Evolutionary conservation across 2,888 invertebrate genomes (phyloP).

Genomic region (Masnerella sp.): DNA sequence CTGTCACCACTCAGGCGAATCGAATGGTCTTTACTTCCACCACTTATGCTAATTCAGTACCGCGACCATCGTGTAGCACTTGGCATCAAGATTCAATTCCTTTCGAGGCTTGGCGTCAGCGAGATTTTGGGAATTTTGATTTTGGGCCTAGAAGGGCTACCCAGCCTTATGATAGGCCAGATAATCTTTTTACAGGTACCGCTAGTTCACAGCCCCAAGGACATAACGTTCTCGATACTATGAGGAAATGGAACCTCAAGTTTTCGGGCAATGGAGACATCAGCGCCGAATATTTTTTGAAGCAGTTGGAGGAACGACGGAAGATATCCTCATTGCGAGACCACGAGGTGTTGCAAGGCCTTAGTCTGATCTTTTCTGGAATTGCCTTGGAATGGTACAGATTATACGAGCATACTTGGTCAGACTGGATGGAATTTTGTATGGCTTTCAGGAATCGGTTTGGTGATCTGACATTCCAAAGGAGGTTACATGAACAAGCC

Average conservation of each 20-base stretch:
- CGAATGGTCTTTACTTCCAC: no score
- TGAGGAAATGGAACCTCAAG: constrained; percentile 23
- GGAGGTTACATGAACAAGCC: constrained; percentile 8
- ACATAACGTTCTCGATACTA: neutral
- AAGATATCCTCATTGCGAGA: neutral
- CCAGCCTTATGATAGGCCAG: no score
- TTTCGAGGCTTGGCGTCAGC: no score
- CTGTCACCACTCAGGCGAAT: no score
- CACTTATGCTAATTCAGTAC: no score
- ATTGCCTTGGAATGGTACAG: constrained; percentile 31
- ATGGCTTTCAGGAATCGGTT: constrained; percentile 3
- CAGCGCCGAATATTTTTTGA: constrained; percentile 30
- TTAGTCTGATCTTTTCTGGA: constrained; percentile 2
- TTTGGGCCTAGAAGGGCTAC: no score
- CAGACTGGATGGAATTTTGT: constrained; percentile 15
- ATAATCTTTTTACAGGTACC: no score
- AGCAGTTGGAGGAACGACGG: constrained; percentile 14
- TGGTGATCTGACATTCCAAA: constrained; percentile 10
- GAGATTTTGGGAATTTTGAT: no score
- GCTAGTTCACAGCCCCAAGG: no score
- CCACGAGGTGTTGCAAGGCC: constrained; percentile 7
- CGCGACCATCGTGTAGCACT: no score
- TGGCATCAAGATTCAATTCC: no score
- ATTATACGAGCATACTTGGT: neutral
- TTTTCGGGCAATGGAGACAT: neutral